Evolutionary conservation across 2,888 invertebrate genomes (phyloP), one percentile per base, ranked within the genome.

Genomic region (Danaus chrysippus): DNA sequence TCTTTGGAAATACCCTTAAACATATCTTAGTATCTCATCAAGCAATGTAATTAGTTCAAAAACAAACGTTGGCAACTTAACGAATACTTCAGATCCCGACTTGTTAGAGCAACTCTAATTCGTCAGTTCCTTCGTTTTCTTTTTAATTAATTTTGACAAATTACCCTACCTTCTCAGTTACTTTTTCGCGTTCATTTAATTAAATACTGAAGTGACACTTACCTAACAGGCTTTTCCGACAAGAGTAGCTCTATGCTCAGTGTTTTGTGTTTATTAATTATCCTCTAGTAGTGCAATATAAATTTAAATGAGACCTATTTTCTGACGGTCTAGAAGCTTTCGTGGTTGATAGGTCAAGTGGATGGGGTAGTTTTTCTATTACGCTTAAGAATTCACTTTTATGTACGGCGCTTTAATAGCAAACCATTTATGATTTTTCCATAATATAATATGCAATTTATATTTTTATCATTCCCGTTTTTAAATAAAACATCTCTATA

Each of bases 101-200:
- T 84, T 80, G 82, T 84, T 81, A 81, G 77, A 83, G 76, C 81
- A 76, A 76, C 75, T 73, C 77, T 84, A 83, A 82, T 84, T 85
- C 81, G 78, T 81, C 76, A 81, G 79, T 78, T 77, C 75, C 74
- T 81, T 77, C 82, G 83, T 84, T 85, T 87, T 86, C 84, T 87
- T 89, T 89, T 90, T 90, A 90, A 91, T 91, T 91, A 90, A 90
- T 87, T 90, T 91, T 90, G 90, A 90, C 89, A 89, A 90, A 91
- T 89, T 87, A 87, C 86, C 87, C 81, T 79, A 83, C 83, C 84
- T 83, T 82, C 86, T 87, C 85, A 82, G 84, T 85, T 87, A 83
- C 83, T 81, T 82, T 84, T 84, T 70, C 84, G 80, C 78, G 82
- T 83, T 79, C 80, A 75, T 87, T 90, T 90, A 91, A 91, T 91